Evolutionary conservation across 2,113 vertebrate genomes (phyloP).

Genomic region (Oncorhynchus tshawytscha): DNA sequence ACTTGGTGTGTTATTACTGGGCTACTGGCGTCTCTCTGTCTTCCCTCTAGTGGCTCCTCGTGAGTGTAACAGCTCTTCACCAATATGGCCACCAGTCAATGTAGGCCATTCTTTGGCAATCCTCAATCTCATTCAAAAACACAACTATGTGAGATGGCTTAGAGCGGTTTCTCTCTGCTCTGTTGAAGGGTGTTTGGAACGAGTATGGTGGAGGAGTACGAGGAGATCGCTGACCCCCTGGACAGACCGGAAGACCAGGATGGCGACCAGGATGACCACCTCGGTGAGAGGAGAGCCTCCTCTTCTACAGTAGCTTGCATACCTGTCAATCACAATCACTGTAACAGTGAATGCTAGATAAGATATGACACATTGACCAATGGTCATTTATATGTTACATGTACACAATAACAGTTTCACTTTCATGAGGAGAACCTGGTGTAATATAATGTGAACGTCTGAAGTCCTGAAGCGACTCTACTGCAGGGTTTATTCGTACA

Average conservation of each 20-base stretch:
- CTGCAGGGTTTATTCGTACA: neutral
- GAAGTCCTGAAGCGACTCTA: neutral
- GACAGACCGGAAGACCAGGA: slow-evolving; percentile 88
- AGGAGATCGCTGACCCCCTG: slow-evolving; percentile 89
- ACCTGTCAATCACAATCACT: neutral
- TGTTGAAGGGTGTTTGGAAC: slow-evolving; percentile 90
- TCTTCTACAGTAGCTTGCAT: neutral
- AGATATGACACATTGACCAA: too few species aligned
- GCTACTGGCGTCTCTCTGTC: neutral
- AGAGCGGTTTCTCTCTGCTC: neutral
- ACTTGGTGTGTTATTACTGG: neutral
- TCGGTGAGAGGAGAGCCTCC: slow-evolving; percentile 72
- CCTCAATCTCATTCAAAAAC: neutral
- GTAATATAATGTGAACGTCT: too few species aligned
- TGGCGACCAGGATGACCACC: slow-evolving; percentile 91
- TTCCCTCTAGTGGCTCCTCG: neutral
- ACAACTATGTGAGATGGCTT: neutral
- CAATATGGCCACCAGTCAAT: neutral
- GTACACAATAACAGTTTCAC: too few species aligned
- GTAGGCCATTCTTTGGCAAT: neutral
- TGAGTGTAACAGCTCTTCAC: neutral
- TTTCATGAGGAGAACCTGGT: too few species aligned
- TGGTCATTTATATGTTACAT: too few species aligned
- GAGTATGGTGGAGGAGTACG: slow-evolving; percentile 98
- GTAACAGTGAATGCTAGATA: neutral